Percentiles rank a stretch among this genome's conserved stretches.
Conservation (phyloP, 2,888 invertebrate species). For the Hanleya hanleyi region DNA sequence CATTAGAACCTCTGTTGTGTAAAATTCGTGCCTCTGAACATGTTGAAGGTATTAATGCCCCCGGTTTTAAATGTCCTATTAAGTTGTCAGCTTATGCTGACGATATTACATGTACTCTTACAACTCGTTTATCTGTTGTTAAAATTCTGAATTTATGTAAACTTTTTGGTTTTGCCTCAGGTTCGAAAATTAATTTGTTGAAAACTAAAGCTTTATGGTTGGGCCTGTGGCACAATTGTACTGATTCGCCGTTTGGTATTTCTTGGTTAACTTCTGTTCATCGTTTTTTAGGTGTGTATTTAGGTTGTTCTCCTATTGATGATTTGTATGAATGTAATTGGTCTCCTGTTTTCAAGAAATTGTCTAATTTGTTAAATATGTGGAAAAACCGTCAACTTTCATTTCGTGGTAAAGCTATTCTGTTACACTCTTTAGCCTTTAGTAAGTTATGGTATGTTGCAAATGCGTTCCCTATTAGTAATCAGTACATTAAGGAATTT, state of each 20-base stretch:
- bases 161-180: slow-evolving; percentile 24
- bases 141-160: slow-evolving; percentile 10
- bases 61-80: slow-evolving; percentile 1
- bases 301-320: background rate
- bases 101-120: slow-evolving; percentile 12
- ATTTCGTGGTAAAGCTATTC: background rate
- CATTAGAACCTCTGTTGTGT: background rate
- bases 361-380: background rate
- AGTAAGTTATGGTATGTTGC: slow-evolving; percentile 7
- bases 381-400: background rate
- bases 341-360: background rate
- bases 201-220: slow-evolving; percentile 35
- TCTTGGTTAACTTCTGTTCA: background rate
- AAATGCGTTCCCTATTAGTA: background rate
- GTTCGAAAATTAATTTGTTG: slow-evolving; percentile 31
- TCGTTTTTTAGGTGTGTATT: background rate
- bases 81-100: slow-evolving; percentile 26
- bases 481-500: background rate
- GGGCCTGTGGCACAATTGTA: slow-evolving; percentile 36
- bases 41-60: slow-evolving; percentile 25
- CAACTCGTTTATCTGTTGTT: slow-evolving; percentile 7
- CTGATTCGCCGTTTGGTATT: slow-evolving; percentile 39
- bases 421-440: background rate
- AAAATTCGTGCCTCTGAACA: background rate
- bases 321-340: background rate